These are phyloP conservation scores for Misgurnus anguillicaudatus DNA, from an alignment of 2,113 vertebrate genomes.

Conservation along the genomic window DNA sequence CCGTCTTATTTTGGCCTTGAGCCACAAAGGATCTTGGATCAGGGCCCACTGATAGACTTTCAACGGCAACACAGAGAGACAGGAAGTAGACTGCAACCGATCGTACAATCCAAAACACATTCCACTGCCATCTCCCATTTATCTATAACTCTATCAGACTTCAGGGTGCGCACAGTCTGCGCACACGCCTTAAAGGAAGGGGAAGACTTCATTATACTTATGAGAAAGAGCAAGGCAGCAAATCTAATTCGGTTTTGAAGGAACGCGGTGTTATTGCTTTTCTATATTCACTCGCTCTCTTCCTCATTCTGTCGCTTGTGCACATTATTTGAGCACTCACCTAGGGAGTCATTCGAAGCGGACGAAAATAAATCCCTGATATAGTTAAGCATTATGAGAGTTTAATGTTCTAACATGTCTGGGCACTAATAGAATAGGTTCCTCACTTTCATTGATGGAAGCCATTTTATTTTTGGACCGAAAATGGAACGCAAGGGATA, in stretches of 20 bases:
- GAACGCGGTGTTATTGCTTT: constrained; percentile 67
- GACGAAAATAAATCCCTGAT: constrained; percentile 67
- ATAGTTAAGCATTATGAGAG: constrained; percentile 67
- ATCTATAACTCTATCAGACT: constrained; percentile 37
- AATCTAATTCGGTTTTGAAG: constrained; percentile 65
- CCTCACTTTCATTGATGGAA: constrained; percentile 60
- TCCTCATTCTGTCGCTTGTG: constrained; percentile 35
- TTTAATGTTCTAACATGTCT: constrained; percentile 69
- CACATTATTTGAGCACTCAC: constrained; percentile 62
- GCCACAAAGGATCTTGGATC: constrained; percentile 17
- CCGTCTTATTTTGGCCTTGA: constrained; percentile 11
- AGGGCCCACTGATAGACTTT: not conserved
- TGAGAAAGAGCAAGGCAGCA: constrained; percentile 64
- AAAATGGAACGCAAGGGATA: constrained; percentile 44
- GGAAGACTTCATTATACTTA: constrained; percentile 71
- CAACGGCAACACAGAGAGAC: not conserved
- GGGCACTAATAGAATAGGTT: constrained; percentile 68
- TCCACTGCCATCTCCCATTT: constrained; percentile 42
- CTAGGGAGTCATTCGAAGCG: constrained; percentile 63
- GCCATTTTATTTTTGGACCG: constrained; percentile 50
- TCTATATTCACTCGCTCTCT: constrained; percentile 58
- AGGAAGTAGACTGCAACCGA: constrained; percentile 4
- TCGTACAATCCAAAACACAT: constrained; percentile 40
- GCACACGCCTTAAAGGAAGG: constrained; percentile 43
- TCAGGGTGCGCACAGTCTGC: not conserved